Conservation (phyloP, 1,140 invertebrate genomes). For the Papilio xuthus region DNA sequence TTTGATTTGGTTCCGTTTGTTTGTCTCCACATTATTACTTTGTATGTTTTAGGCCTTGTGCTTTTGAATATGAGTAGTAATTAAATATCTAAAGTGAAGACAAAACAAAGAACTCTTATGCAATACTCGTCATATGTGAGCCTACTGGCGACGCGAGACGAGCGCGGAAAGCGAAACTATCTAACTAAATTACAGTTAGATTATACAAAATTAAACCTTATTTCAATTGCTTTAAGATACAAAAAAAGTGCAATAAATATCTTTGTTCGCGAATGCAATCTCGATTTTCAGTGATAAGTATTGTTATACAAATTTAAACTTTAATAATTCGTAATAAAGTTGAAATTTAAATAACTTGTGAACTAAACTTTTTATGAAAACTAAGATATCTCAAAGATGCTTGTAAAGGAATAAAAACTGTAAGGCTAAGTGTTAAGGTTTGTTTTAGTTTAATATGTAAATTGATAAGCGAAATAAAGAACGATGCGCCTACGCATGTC, state of each 20-base stretch:
- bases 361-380: constrained; percentile 6
- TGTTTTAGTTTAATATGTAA: not conserved
- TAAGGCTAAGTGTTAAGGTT: constrained; percentile 28
- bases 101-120: constrained; percentile 38
- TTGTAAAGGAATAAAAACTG: not conserved
- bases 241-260: not conserved
- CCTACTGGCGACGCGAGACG: constrained; percentile 35
- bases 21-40: no score
- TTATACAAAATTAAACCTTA: constrained; percentile 1
- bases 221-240: not conserved
- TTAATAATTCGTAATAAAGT: not conserved
- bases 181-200: not conserved
- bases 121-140: constrained; percentile 37
- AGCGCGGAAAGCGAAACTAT: constrained; percentile 37
- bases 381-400: not conserved
- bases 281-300: constrained; percentile 20
- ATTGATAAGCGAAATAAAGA: constrained; percentile 41
- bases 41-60: not conserved
- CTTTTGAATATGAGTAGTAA: not conserved
- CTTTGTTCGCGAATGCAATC: constrained; percentile 21
- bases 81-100: constrained; percentile 22
- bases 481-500: constrained; percentile 64
- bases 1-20: no score
- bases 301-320: not conserved
- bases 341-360: constrained; percentile 2